phyloP scores from a whole-genome alignment of 30 jellyfish, hydroid and myxozoan genomes.

The Rhopilema esculentum region DNA sequence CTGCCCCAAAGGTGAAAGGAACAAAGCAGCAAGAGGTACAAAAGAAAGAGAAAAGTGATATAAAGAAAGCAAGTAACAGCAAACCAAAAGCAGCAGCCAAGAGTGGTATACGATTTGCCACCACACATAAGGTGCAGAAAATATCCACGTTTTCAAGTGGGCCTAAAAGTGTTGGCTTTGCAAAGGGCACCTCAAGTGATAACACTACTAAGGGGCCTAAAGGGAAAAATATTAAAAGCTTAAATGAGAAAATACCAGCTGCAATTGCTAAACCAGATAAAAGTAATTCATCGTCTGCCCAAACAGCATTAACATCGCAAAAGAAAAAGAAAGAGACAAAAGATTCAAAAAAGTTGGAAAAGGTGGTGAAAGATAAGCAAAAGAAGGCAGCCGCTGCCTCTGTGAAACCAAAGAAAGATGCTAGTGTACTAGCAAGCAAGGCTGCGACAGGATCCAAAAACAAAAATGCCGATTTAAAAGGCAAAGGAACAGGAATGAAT shows the following conservation, averaged over 20 bases:
- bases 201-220: not conserved
- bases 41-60: not conserved
- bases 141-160: constrained; percentile 20
- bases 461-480: not conserved
- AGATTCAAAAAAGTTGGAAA: not conserved
- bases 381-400: not conserved
- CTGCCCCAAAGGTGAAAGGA: not conserved
- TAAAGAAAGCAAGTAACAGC: not conserved
- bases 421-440: not conserved
- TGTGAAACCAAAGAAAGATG: not conserved
- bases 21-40: not conserved
- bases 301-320: not conserved
- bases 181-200: not conserved
- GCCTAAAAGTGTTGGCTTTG: constrained; percentile 8
- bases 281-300: not conserved
- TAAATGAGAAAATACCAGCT: not conserved
- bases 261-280: not conserved
- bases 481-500: not conserved
- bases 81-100: not conserved
- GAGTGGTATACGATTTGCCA: constrained; percentile 18
- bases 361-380: not conserved
- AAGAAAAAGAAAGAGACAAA: not conserved
- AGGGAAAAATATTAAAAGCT: not conserved
- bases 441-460: not conserved
- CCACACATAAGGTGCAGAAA: constrained; percentile 9